Evolutionary conservation across 2,888 invertebrate species (phyloP).

Genomic region (Drosophila algonquin): DNA sequence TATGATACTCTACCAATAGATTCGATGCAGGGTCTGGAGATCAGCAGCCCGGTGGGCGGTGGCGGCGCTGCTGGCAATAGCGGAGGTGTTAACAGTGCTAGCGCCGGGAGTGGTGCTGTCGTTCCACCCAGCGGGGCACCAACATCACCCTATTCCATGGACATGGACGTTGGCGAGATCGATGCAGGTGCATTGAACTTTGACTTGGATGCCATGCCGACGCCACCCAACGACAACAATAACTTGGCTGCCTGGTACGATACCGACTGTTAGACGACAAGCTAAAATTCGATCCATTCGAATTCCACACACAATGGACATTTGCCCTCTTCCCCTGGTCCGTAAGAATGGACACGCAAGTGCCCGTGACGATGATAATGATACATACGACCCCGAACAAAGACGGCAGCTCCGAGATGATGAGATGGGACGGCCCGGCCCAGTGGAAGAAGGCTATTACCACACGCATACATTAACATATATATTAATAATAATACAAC

Average conservation of each 20-base stretch:
- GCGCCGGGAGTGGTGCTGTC: slow-evolving; percentile 66
- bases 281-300: slow-evolving; percentile 49
- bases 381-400: neutral
- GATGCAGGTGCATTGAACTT: slow-evolving; percentile 91
- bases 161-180: slow-evolving; percentile 93
- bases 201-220: slow-evolving; percentile 90
- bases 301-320: slow-evolving; percentile 22
- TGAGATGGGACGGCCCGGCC: slow-evolving; percentile 3
- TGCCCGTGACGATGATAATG: too few relatives aligned
- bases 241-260: slow-evolving; percentile 99
- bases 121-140: slow-evolving; percentile 83
- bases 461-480: slow-evolving; percentile 33
- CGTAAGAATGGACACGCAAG: neutral
- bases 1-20: slow-evolving; percentile 99
- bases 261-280: slow-evolving; percentile 91
- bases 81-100: slow-evolving; percentile 47
- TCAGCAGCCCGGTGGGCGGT: slow-evolving; percentile 86
- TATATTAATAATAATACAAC: slow-evolving; percentile 44
- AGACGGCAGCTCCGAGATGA: neutral
- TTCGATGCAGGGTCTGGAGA: slow-evolving; percentile 97
- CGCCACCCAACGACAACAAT: slow-evolving; percentile 94
- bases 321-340: neutral
- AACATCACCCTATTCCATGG: slow-evolving; percentile 90
- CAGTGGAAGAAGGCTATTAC: slow-evolving; percentile 32
- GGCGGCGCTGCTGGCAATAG: slow-evolving; percentile 65